Evolutionary conservation across 2,113 vertebrate species (phyloP).

Genomic region (Oryctolagus cuniculus): mOryCun1.1 NC_091437.1:47019001-47019500

Average conservation of each 20-base stretch:
- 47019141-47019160: not conserved
- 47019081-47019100: not conserved
- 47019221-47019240: not conserved
- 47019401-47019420: not conserved
- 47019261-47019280: not conserved
- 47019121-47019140: not conserved
- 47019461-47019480: not conserved
- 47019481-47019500: not conserved
- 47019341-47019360: too few relatives aligned
- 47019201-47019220: not conserved
- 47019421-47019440: constrained; percentile 20
- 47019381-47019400: not conserved
- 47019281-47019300: not conserved
- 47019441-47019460: not conserved
- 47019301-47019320: constrained; percentile 27
- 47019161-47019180: not conserved
- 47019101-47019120: not conserved
- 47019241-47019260: constrained; percentile 24
- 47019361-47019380: constrained; percentile 1
- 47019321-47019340: not conserved
- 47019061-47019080: not conserved
- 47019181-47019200: not conserved
- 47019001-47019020: not conserved
- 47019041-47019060: not conserved
- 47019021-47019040: not conserved